phyloP scores from a whole-genome alignment of 2,888 invertebrate genomes.

The Marronus borbonicus region DNA sequence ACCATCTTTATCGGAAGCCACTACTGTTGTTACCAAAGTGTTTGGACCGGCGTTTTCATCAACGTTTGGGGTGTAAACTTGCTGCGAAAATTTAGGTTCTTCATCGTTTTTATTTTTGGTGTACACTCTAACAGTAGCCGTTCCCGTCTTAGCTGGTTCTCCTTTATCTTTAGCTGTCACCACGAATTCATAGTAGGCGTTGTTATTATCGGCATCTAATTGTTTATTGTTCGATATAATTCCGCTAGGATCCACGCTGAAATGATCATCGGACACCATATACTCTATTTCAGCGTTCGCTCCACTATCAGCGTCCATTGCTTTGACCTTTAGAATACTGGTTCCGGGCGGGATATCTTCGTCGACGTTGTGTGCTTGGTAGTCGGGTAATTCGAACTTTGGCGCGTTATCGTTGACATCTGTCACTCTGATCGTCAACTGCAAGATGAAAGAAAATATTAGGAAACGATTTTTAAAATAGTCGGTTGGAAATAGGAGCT shows the following conservation, averaged over 20 bases:
- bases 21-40: conserved; percentile 95
- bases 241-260: conserved; percentile 93
- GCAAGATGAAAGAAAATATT: conserved; percentile 55
- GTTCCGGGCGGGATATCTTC: conserved; percentile 95
- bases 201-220: conserved; percentile 96
- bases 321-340: conserved; percentile 94
- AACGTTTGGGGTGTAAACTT: conserved; percentile 96
- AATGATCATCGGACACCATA: conserved; percentile 93
- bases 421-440: conserved; percentile 94
- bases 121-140: conserved; percentile 94
- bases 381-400: conserved; percentile 95
- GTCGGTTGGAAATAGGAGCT: neutral
- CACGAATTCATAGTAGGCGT: conserved; percentile 95
- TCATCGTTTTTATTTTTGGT: conserved; percentile 99
- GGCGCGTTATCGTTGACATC: conserved; percentile 99
- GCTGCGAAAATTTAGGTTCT: conserved; percentile 96
- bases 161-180: conserved; percentile 97
- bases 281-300: conserved; percentile 96
- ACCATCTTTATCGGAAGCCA: conserved; percentile 97
- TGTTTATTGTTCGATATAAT: conserved; percentile 94
- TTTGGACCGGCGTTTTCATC: conserved; percentile 97
- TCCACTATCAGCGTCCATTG: conserved; percentile 95
- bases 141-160: conserved; percentile 92
- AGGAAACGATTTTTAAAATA: neutral
- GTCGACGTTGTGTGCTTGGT: conserved; percentile 96